Evolutionary conservation across 2,888 invertebrate genomes (phyloP), one percentile per base, ranked within the genome.

Genomic region (Neria commutata): DNA sequence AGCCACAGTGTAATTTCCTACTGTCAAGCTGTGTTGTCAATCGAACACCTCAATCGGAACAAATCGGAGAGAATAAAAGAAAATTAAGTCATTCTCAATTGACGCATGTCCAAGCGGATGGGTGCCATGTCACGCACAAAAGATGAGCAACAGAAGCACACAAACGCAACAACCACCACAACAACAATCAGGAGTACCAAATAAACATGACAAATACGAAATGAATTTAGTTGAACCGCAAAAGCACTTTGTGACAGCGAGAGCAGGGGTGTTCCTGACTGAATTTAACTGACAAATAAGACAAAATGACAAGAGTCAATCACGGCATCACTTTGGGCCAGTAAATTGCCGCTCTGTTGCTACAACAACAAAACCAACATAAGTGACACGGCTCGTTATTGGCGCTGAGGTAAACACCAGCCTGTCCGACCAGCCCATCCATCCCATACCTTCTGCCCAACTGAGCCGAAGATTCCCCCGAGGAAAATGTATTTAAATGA

Each of bases 251-350:
- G 40, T 19, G 16, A 6, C 17, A 8, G 21, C 14, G 21, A 17
- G 23, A 40, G 40, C 45, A 23, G 23, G 21, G 19, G 10, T 16
- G 49, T 33, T 11, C n/a, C 14, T 5, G 8, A 17, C 17, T 55
- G 54, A 67, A 65, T 67, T 67, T 62, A 64, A 66, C 71, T 77
- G 77, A 77, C 78, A 78, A 78, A 77, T 77, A 75, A 75, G 78
- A 76, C 77, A 77, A 75, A 78, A 69, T 77, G 78, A 77, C 77
- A 77, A 75, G 68, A 78, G 78, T 77, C 77, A 78, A 77, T 77
- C 77, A 77, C 73, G 68, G 72, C 65, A 64, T 62, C 70, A 66
- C 66, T 50, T 58, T 37, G 53, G 55, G 48, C 53, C 48, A 14
- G 16, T 34, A 33, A 10, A 14, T 33, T 8, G 33, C 16, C n/a